These are phyloP conservation scores for Halcyon senegalensis DNA, from an alignment of 2,113 vertebrate species.

Conservation along the genomic window DNA sequence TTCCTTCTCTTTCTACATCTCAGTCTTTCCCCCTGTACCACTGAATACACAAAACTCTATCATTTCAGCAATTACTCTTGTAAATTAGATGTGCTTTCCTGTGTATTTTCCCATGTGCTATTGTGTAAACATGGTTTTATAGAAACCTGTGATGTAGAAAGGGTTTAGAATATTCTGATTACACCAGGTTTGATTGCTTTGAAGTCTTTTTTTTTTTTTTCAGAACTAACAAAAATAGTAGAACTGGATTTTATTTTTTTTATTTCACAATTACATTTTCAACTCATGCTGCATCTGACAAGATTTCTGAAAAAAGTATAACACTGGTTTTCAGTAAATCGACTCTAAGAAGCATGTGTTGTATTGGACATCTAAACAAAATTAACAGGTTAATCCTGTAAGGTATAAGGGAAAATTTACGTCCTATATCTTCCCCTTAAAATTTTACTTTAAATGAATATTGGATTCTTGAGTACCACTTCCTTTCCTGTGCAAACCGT, in stretches of 20 bases:
- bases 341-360: not conserved
- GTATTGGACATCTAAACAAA: not conserved
- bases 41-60: not conserved
- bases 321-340: not conserved
- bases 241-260: not conserved
- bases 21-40: not conserved
- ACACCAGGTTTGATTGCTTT: not conserved
- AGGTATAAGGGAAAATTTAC: not conserved
- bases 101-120: not conserved
- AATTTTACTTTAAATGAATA: not conserved
- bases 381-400: not conserved
- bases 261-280: not conserved
- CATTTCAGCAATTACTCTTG: not conserved
- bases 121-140: not conserved
- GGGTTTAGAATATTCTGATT: not conserved
- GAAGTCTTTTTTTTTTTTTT: not conserved
- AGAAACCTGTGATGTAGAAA: not conserved
- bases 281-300: not conserved
- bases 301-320: not conserved
- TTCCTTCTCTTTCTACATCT: not conserved
- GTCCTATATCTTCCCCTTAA: not conserved
- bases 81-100: not conserved
- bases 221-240: not conserved
- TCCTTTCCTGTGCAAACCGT: not conserved
- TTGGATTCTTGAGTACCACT: not conserved